phyloP scores from a whole-genome alignment of 1,140 invertebrate species.

The Lasioglossum albipes region DNA sequence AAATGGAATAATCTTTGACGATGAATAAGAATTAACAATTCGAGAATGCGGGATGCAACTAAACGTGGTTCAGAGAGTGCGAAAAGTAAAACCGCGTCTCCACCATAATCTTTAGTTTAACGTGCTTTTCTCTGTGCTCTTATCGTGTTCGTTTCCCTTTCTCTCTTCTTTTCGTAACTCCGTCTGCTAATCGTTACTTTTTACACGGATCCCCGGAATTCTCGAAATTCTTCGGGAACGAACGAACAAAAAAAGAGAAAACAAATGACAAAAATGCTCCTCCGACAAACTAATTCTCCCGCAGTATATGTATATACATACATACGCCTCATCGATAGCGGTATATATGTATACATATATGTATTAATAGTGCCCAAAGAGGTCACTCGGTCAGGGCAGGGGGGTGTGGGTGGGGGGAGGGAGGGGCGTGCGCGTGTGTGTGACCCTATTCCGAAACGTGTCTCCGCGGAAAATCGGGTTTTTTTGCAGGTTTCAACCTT shows the following conservation, averaged over 20 bases:
- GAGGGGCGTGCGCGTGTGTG: background rate
- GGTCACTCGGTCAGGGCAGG: slow-evolving; percentile 31
- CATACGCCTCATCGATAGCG: background rate
- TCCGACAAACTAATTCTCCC: no score
- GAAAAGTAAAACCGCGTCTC: slow-evolving; percentile 60
- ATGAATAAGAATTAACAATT: slow-evolving; percentile 80
- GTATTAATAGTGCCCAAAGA: slow-evolving; percentile 55
- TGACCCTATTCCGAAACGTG: background rate
- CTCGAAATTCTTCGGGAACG: no score
- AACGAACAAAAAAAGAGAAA: no score
- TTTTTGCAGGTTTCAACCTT: no score
- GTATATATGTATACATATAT: slow-evolving; percentile 3
- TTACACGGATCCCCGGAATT: no score
- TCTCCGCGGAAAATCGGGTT: no score
- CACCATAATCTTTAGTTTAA: no score
- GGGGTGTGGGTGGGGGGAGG: background rate
- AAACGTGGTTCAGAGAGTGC: slow-evolving; percentile 77
- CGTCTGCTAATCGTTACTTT: no score
- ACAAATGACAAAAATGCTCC: no score
- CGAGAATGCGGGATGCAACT: slow-evolving; percentile 73
- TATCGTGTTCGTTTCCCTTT: no score
- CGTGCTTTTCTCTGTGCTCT: no score
- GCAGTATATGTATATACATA: slow-evolving; percentile 21
- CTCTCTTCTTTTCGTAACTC: no score
- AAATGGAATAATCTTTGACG: slow-evolving; percentile 78